A percentile compares a stretch with the other conserved stretches of the same genome.
Evolutionary conservation across 1,140 invertebrate genomes (phyloP).

Genomic region (Drosophila lini): DNA sequence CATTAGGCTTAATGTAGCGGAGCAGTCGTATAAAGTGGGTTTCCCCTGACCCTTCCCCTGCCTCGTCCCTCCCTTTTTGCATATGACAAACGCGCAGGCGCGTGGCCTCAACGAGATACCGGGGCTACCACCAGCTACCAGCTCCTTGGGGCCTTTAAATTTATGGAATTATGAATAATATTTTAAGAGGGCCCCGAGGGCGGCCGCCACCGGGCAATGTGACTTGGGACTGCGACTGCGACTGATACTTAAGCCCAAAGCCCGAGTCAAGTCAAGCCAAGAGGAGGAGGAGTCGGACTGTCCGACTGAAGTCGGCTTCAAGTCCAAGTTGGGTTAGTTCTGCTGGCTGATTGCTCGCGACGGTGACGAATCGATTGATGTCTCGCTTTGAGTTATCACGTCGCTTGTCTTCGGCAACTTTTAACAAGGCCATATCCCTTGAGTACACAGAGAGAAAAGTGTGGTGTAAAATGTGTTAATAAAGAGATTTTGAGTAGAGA

Average conservation of each 20-base stretch:
- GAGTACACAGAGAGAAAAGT: slow-evolving; percentile 6
- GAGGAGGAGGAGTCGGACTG: slow-evolving; percentile 15
- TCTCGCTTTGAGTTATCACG: slow-evolving; percentile 80
- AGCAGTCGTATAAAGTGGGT: slow-evolving; percentile 36
- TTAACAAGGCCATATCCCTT: slow-evolving; percentile 72
- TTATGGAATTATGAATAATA: slow-evolving; percentile 82
- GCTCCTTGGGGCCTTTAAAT: slow-evolving; percentile 60
- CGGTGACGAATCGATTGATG: slow-evolving; percentile 81
- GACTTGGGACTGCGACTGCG: not conserved
- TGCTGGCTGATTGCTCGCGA: slow-evolving; percentile 72
- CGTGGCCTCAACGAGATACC: slow-evolving; percentile 50
- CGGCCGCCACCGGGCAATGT: slow-evolving; percentile 62
- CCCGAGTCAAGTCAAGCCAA: slow-evolving; percentile 3
- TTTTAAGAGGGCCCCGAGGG: slow-evolving; percentile 71
- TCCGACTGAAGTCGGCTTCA: slow-evolving; percentile 20
- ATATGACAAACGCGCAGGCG: slow-evolving; percentile 77
- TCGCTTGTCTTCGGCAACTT: slow-evolving; percentile 70
- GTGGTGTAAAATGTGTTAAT: not conserved
- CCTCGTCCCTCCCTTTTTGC: slow-evolving; percentile 51
- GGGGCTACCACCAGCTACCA: slow-evolving; percentile 19
- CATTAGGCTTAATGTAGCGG: slow-evolving; percentile 76
- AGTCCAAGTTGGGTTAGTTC: slow-evolving; percentile 61
- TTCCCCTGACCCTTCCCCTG: not conserved
- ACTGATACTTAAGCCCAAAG: slow-evolving; percentile 19
- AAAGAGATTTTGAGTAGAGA: not conserved